Base-by-base conservation (phyloP, 1,140 invertebrate species). In the Dolichoris vasculosae region DNA sequence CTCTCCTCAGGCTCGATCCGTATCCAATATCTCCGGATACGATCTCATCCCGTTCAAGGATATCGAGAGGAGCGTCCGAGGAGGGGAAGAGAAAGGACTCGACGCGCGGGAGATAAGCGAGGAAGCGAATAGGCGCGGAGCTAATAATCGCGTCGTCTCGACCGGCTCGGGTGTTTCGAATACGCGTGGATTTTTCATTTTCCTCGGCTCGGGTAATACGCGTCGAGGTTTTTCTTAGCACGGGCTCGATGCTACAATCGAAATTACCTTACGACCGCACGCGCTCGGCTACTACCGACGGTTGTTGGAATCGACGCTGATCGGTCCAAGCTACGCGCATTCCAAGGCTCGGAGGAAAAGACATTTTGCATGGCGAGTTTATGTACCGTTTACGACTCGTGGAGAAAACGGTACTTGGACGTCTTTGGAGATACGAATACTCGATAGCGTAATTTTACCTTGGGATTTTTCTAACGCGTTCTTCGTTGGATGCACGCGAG, bases 131-230 rank as follows among this genome's bases (percentile, higher is more conserved):
- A 73, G 20, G 23, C 23, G 64, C 26, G 9, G 6, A 26, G 32
- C 46, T 77, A 83, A 77, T 83, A 67, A 51, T 77, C 55, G 38
- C 40, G 55, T 43, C 26, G 86, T 63, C 26, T 23, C 11, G 32
- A 71, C 46, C 63, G 81, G 86, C 87, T 89, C 82, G 87, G 85
- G 82, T 85, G 85, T 84, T 79, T 88, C 79, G 85, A 84, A 87
- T 88, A 88, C 86, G 88, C 86, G 85, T 43, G 64, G 63, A 88
- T 87, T 89, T 90, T 90, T 89, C 87, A 91, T 91, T 92, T 92
- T 92, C 90, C 91, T 89, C 89, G 90, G 15, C 48, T 17, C 6
- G 11, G 48, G 15, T 17, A 17, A 11, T 51, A 17, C 15, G 20
- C 6, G 13, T 13, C 13, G 13, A 46, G 43, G 13, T 6, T 13